phyloP scores from a whole-genome alignment of 2,888 invertebrate species.

The Netelia fuscicornis region DNA sequence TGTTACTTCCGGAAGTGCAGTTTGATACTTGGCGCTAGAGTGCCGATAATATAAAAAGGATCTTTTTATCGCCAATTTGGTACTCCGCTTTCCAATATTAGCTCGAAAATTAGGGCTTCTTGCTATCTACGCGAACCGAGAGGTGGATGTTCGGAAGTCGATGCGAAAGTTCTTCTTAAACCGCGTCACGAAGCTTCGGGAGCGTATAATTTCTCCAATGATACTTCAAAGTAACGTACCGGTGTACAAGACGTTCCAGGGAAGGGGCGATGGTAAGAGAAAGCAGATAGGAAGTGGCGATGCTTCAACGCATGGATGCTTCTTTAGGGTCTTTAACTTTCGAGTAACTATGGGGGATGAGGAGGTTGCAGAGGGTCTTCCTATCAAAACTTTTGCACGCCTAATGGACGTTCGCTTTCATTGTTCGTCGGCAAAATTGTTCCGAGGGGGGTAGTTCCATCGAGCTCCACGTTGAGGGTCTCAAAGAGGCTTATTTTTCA shows the following conservation, averaged over 20 bases:
- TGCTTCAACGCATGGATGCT: conserved; percentile 65
- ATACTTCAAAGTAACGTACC: conserved; percentile 64
- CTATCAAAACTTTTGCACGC: conserved; percentile 62
- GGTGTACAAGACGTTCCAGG: conserved; percentile 59
- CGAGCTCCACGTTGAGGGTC: conserved; percentile 27
- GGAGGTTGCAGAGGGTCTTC: conserved; percentile 29
- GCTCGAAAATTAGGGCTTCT: conserved; percentile 20
- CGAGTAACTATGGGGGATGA: conserved; percentile 45
- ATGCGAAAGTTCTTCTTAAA: conserved; percentile 2
- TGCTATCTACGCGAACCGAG: not conserved
- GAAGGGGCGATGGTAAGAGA: conserved; percentile 36
- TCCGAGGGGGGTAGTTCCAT: conserved; percentile 33
- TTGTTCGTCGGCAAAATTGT: conserved; percentile 63
- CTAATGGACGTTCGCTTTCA: conserved; percentile 62
- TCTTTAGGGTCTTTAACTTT: conserved; percentile 57
- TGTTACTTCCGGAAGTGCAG: too few relatives aligned
- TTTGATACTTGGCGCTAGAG: too few relatives aligned
- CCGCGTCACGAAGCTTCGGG: conserved; percentile 31
- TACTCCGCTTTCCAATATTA: not conserved
- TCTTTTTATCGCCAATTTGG: conserved; percentile 8
- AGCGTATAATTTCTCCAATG: conserved; percentile 59
- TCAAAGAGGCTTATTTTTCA: conserved; percentile 49
- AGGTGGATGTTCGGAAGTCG: conserved; percentile 17
- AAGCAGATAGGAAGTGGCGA: conserved; percentile 60
- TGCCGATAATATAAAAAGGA: not conserved